phyloP scores from a whole-genome alignment of 2,797 vertebrate genomes.

The Semotilus atromaculatus region DNA sequence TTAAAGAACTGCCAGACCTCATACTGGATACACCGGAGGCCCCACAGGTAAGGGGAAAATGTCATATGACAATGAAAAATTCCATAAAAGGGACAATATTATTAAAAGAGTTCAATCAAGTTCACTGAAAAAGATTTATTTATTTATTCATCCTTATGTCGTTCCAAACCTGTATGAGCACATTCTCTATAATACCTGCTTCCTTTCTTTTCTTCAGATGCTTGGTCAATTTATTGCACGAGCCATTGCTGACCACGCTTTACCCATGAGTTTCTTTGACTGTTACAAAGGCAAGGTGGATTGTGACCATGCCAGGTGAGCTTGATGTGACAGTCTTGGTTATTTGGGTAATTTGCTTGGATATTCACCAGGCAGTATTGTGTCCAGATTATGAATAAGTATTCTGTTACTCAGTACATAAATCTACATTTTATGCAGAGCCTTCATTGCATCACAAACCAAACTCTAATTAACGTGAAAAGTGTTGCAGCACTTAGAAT shows the following conservation, averaged over 20 bases:
- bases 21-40: constrained; percentile 89
- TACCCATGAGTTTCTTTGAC: constrained; percentile 85
- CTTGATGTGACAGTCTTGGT: not conserved
- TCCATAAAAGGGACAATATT: not conserved
- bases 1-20: constrained; percentile 86
- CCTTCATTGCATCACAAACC: not conserved
- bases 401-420: not conserved
- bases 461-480: not conserved
- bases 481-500: not conserved
- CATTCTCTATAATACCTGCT: not conserved
- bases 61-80: not conserved
- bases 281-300: constrained; percentile 88
- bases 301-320: constrained; percentile 87
- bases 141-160: not conserved
- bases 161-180: not conserved
- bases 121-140: not conserved
- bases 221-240: constrained; percentile 90
- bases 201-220: constrained; percentile 75
- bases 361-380: not conserved
- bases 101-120: not conserved
- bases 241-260: constrained; percentile 87
- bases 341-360: not conserved
- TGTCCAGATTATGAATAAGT: not conserved
- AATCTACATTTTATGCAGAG: not conserved
- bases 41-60: constrained; percentile 78